Base-by-base conservation (phyloP, 2,888 invertebrate species). In the Netelia fuscicornis region DNA sequence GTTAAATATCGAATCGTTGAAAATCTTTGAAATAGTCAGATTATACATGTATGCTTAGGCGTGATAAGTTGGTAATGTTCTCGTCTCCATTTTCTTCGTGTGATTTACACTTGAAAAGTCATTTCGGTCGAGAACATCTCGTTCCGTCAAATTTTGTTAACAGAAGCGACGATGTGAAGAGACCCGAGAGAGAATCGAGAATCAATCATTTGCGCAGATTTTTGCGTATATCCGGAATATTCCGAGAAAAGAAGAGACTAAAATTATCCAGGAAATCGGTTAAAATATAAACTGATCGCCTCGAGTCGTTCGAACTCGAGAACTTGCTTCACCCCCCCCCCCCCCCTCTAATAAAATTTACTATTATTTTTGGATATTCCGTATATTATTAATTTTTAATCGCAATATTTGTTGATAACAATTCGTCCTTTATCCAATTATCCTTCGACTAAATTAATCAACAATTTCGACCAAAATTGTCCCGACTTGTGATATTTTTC, bases 1-100 rank as follows among this genome's bases (percentile, higher is more conserved):
- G 0, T 30, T 30, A 30, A 3, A 30, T 30, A 30, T 30, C 30
- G 30, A 30, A 30, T 30, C 5, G 5, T 30, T 30, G 5, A 30
- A 30, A 5, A 30, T 30, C 6, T 30, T 30, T 30, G 68, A 44
- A 48, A 56, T 56, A 30, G 54, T 48, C 17, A 54, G 17, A 52
- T 20, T 60, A 44, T n/a, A 25, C 11, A 9, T 42, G 37, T 65
- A 64, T 25, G 23, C 9, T 13, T 42, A 58, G 60, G 8, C 23
- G 17, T 25, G 10, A 42, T 42, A 52, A 2, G 78, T n/a, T 58
- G 76, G 76, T 76, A 76, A 76, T 56, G 42, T 76, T 25, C 70
- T 76, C 42, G 17, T 71, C 70, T 76, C 37, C 56, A 17, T 62
- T 48, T 25, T 3, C 20, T 44, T 76, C 44, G 23, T 20, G 13